A percentile compares a stretch with the other conserved stretches of the same genome.
Evolutionary conservation across 2,797 vertebrate species (phyloP).

Genomic region (Syndactyla subalaris): DNA sequence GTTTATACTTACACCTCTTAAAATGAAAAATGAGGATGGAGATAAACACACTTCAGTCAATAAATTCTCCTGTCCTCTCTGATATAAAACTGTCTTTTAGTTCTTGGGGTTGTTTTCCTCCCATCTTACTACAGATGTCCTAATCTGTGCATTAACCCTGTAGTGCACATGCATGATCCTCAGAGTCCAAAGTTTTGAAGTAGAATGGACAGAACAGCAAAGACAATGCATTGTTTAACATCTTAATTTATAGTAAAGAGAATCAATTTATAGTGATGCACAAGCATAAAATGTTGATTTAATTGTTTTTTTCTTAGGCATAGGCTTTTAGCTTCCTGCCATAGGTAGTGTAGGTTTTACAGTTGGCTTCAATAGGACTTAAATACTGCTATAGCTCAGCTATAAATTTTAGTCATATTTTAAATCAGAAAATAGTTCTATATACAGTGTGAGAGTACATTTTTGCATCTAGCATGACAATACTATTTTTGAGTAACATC

Average conservation of each 20-base stretch:
- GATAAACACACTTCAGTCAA: constrained; percentile 15
- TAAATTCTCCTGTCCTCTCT: not conserved
- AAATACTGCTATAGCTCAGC: not conserved
- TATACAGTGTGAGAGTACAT: not conserved
- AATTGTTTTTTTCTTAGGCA: not conserved
- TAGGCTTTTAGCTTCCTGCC: not conserved
- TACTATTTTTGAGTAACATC: not conserved
- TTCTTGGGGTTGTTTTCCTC: not conserved
- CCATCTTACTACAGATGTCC: not conserved
- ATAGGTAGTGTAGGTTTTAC: not conserved
- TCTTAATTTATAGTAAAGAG: not conserved
- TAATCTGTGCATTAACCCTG: not conserved
- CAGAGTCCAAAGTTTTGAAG: not conserved
- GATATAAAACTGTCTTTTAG: not conserved
- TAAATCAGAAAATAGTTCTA: not conserved
- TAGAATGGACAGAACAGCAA: not conserved
- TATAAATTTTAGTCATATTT: not conserved
- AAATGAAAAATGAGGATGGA: not conserved
- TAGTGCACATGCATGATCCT: not conserved
- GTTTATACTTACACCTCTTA: not conserved
- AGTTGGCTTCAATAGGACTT: not conserved
- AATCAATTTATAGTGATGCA: not conserved
- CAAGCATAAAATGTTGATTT: not conserved
- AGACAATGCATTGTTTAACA: not conserved
- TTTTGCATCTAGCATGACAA: not conserved